phyloP scores from a whole-genome alignment of 1,140 invertebrate species.

The Sipha flava region DNA sequence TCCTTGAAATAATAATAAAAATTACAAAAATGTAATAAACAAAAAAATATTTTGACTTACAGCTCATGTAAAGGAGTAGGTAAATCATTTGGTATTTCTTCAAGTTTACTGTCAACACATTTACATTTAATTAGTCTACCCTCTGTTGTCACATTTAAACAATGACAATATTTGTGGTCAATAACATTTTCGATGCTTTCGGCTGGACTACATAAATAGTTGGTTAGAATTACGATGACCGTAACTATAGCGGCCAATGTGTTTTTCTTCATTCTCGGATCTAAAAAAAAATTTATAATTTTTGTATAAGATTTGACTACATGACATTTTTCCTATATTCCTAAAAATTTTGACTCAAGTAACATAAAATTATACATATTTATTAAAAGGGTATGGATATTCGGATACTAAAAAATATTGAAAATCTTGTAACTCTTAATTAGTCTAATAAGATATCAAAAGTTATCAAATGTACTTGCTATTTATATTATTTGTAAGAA shows the following conservation, averaged over 20 bases:
- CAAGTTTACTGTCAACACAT: background rate
- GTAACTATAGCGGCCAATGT: background rate
- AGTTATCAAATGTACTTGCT: too few species aligned
- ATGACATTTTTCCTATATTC: too few species aligned
- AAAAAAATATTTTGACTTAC: background rate
- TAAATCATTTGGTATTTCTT: background rate
- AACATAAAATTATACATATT: too few species aligned
- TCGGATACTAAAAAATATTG: too few species aligned
- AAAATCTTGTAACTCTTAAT: too few species aligned
- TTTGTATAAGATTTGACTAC: too few species aligned
- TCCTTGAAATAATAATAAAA: background rate
- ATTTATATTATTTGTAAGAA: too few species aligned
- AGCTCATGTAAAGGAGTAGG: background rate
- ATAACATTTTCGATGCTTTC: background rate
- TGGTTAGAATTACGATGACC: background rate
- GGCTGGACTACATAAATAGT: background rate
- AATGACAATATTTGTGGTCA: background rate
- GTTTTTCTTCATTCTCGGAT: background rate
- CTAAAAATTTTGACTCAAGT: too few species aligned
- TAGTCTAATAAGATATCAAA: too few species aligned
- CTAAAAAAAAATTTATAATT: too few species aligned
- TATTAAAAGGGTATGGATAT: too few species aligned
- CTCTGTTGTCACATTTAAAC: background rate
- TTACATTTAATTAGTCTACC: background rate
- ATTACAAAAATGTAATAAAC: background rate